Evolutionary conservation across 1,140 invertebrate genomes (phyloP).

Genomic region (Bemisia tabaci): DNA sequence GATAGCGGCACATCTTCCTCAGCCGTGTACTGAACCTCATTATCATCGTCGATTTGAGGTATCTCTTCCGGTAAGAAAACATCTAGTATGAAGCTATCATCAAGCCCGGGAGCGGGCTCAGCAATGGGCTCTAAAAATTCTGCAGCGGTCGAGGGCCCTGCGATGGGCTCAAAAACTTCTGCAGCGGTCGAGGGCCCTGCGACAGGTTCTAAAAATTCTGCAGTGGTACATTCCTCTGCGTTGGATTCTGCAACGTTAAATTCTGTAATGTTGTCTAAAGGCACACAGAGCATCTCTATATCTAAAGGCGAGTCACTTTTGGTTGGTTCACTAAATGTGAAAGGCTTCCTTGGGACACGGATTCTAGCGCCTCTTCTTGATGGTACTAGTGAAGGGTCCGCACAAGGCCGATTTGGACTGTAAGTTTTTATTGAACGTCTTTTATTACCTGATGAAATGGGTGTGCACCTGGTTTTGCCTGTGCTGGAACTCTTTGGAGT

Average conservation of each 20-base stretch:
- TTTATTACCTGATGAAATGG: not conserved
- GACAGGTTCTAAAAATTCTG: no score
- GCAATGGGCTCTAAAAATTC: not conserved
- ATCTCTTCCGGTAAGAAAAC: not conserved
- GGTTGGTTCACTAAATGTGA: not conserved
- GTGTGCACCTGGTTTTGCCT: not conserved
- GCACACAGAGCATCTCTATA: not conserved
- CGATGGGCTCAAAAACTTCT: not conserved
- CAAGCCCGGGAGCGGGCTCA: not conserved
- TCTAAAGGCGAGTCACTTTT: not conserved
- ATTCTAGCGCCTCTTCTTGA: not conserved
- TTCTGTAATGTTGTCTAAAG: no score
- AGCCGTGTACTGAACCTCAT: not conserved
- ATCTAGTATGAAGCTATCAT: not conserved
- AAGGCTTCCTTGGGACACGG: not conserved
- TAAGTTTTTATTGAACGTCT: not conserved
- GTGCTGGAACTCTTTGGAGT: not conserved
- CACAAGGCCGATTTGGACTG: not conserved
- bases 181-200: no score
- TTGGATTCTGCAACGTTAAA: no score
- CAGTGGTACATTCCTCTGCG: no score
- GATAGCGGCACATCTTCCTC: not conserved
- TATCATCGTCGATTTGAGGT: not conserved
- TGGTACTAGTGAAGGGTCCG: not conserved
- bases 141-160: not conserved